Percentiles rank a stretch among this genome's conserved stretches.
phyloP scores from a whole-genome alignment of 2,113 vertebrate genomes.

The Notechis scutatus region DNA sequence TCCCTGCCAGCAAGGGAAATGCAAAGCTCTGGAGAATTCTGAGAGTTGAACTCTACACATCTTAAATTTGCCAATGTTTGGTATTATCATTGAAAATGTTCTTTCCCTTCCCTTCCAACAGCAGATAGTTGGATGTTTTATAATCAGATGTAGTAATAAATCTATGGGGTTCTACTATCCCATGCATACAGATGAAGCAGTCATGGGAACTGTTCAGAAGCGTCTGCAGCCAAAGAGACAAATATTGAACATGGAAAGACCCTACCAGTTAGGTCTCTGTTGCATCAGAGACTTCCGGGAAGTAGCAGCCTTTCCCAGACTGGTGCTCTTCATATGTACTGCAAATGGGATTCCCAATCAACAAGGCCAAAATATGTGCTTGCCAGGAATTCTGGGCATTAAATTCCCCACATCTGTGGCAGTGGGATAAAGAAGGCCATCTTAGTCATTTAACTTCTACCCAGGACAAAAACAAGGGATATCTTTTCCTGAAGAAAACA shows the following conservation, averaged over 20 bases:
- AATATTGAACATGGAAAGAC: background rate
- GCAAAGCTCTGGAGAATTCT: background rate
- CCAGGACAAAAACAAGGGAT: background rate
- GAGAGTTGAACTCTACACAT: background rate
- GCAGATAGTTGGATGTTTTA: background rate
- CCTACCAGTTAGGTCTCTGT: background rate
- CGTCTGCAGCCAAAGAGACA: background rate
- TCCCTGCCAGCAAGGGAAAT: background rate
- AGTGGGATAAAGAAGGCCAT: background rate
- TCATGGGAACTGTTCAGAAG: background rate
- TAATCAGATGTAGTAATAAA: background rate
- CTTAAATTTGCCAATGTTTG: background rate
- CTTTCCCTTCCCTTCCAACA: background rate
- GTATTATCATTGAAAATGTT: background rate
- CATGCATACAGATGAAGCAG: background rate
- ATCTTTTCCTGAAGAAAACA: background rate
- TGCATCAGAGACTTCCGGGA: background rate
- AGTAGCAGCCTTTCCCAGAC: background rate
- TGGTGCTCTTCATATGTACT: background rate
- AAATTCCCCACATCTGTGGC: background rate
- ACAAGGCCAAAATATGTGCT: background rate
- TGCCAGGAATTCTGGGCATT: background rate
- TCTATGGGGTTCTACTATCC: background rate
- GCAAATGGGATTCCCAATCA: background rate
- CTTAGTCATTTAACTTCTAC: background rate